Evolutionary conservation across 2,797 vertebrate genomes (phyloP).

Genomic region (Halcyon badia): DNA sequence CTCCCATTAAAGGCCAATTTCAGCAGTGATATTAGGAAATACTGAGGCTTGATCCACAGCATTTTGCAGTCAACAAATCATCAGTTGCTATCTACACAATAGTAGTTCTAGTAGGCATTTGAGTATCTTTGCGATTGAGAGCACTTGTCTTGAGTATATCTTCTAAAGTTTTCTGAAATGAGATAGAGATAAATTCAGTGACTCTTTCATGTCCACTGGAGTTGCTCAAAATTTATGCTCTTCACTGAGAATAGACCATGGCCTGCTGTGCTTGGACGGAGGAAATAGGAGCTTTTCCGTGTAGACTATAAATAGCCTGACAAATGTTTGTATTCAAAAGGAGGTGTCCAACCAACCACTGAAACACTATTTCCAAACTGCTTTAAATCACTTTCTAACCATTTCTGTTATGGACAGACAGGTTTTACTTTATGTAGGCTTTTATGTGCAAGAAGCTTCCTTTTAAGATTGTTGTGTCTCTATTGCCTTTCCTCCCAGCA

Average conservation of each 20-base stretch:
- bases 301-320: not conserved
- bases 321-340: not conserved
- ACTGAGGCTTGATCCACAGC: not conserved
- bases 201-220: not conserved
- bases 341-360: not conserved
- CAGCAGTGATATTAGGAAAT: not conserved
- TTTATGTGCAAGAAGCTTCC: not conserved
- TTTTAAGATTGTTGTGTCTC: not conserved
- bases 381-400: not conserved
- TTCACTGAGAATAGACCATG: not conserved
- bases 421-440: not conserved
- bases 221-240: not conserved
- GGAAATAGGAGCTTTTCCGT: not conserved
- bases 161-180: constrained; percentile 13
- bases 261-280: not conserved
- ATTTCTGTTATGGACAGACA: not conserved
- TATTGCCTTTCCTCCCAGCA: rapidly evolving
- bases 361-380: not conserved
- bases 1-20: not conserved
- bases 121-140: not conserved
- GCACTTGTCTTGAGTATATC: not conserved
- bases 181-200: not conserved
- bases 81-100: not conserved
- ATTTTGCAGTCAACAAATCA: constrained; percentile 2
- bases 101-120: not conserved